Conservation (phyloP, 1,140 invertebrate genomes). For the Leptonema lineaticorne region DNA sequence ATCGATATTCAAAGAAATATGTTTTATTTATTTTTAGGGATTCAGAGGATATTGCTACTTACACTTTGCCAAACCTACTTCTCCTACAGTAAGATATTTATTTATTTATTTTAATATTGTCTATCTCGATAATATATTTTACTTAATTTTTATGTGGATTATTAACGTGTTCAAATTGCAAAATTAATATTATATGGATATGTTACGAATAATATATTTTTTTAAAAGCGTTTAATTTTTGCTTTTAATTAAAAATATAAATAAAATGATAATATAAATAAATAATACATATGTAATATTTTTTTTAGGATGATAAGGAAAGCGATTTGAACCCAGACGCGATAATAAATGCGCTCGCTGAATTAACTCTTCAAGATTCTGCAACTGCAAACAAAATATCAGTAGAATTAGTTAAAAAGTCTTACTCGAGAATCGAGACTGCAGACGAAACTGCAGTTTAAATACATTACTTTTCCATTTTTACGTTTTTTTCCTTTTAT, state of each 20-base stretch:
- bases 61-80: conserved; percentile 62
- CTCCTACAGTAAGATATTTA: conserved; percentile 48
- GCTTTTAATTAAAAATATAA: too few relatives aligned
- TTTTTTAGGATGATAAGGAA: conserved; percentile 24
- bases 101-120: conserved; percentile 22
- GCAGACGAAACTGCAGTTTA: conserved; percentile 37
- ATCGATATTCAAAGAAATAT: not conserved
- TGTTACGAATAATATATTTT: too few relatives aligned
- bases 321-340: conserved; percentile 26
- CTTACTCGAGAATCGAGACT: conserved; percentile 31
- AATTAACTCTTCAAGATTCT: conserved; percentile 32
- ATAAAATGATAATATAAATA: too few relatives aligned
- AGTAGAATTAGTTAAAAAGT: conserved; percentile 32
- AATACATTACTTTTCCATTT: too few relatives aligned
- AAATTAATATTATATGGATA: too few relatives aligned
- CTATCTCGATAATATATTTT: not conserved
- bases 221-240: too few relatives aligned
- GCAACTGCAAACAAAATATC: conserved; percentile 32
- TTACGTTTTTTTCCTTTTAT: too few relatives aligned
- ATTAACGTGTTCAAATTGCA: too few relatives aligned
- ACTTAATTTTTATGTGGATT: not conserved
- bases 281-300: not conserved
- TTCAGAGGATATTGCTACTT: conserved; percentile 64
- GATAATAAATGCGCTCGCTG: conserved; percentile 32
- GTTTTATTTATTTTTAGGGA: conserved; percentile 49